Conservation (phyloP, 2,113 vertebrate genomes). For the Guaruba guarouba region DNA sequence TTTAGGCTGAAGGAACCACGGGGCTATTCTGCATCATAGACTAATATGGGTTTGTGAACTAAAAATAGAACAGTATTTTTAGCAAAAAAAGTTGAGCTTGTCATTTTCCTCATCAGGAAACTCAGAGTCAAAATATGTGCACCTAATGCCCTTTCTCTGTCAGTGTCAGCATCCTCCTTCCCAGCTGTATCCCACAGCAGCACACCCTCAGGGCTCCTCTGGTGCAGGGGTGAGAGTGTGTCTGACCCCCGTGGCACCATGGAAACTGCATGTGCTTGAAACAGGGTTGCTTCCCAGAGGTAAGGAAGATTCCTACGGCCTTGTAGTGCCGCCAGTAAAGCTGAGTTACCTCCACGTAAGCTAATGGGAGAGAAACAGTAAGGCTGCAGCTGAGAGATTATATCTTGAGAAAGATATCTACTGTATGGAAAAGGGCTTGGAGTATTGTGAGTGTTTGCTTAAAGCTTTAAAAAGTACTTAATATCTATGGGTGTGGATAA, state of each 20-base stretch:
- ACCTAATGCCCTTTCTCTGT: not conserved
- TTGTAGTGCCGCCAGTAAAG: not conserved
- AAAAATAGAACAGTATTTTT: slow-evolving; percentile 45
- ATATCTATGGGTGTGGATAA: not conserved
- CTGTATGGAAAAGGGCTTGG: not conserved
- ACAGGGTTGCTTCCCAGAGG: not conserved
- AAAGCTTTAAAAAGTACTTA: not conserved
- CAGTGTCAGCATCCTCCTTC: not conserved
- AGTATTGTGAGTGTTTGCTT: not conserved
- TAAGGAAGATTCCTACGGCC: not conserved
- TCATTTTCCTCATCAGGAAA: not conserved
- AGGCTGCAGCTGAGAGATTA: not conserved
- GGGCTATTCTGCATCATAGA: not conserved
- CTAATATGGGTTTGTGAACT: not conserved
- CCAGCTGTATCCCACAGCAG: not conserved
- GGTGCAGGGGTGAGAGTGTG: accelerated
- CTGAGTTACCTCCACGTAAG: not conserved
- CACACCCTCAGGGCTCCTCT: not conserved
- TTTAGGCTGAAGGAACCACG: not conserved
- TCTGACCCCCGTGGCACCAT: accelerated
- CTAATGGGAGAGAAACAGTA: too few species aligned
- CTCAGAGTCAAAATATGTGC: not conserved
- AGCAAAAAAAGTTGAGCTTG: not conserved
- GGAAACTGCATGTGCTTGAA: accelerated
- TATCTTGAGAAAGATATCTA: not conserved